Conservation (phyloP, 2,797 vertebrate genomes). For the Neostethus bicornis region DNA sequence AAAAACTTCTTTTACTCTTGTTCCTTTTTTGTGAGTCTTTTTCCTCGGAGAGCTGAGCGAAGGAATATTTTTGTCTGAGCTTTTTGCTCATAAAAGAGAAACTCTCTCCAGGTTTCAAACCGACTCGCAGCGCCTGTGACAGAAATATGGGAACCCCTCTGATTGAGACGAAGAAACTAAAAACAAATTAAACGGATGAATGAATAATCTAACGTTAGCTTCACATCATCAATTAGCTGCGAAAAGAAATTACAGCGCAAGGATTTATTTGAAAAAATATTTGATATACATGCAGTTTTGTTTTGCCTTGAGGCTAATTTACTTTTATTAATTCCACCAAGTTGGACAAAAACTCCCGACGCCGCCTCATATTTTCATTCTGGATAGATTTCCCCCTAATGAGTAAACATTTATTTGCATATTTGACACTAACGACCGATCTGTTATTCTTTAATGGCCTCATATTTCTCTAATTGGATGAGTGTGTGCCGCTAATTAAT, state of each 20-base stretch:
- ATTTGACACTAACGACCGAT: conserved; percentile 66
- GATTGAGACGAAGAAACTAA: conserved; percentile 15
- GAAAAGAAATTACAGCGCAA: conserved; percentile 1
- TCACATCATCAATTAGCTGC: conserved; percentile 14
- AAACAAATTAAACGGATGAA: conserved; percentile 30
- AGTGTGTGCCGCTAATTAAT: conserved; percentile 73
- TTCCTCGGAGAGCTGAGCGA: conserved; percentile 21
- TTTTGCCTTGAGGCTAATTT: conserved; percentile 22
- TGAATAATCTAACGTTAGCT: conserved; percentile 4
- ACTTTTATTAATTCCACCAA: conserved; percentile 30
- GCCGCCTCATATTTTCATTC: conserved; percentile 39
- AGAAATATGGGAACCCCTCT: background rate
- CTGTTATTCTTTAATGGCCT: conserved; percentile 66
- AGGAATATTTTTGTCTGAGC: conserved; percentile 34
- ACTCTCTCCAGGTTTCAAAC: conserved; percentile 25
- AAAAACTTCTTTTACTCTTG: conserved; percentile 28
- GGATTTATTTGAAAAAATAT: background rate
- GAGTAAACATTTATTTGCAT: conserved; percentile 68
- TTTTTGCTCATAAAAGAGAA: conserved; percentile 23
- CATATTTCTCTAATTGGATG: conserved; percentile 71
- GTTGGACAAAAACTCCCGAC: conserved; percentile 47
- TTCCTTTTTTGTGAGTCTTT: conserved; percentile 24
- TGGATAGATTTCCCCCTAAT: conserved; percentile 38
- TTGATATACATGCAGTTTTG: conserved; percentile 1
- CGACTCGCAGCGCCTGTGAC: background rate